These are phyloP conservation scores for Columba guinea DNA, from an alignment of 2,797 vertebrate species.

Conservation along the genomic window DNA sequence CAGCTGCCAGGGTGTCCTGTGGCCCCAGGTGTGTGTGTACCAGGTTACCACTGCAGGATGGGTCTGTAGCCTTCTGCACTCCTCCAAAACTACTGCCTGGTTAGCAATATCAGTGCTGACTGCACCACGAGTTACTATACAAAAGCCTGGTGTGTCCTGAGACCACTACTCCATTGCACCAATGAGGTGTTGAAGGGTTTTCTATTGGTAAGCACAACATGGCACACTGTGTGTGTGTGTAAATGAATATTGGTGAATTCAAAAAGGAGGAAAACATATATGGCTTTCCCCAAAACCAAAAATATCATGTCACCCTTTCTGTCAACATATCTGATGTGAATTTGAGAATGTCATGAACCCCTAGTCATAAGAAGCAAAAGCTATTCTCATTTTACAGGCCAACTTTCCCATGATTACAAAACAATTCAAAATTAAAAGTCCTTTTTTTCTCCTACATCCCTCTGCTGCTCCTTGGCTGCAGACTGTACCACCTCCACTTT, in stretches of 20 bases:
- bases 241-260: not conserved
- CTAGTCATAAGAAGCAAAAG: not conserved
- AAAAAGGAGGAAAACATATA: not conserved
- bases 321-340: not conserved
- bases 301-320: not conserved
- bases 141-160: not conserved
- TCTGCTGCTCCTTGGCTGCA: not conserved
- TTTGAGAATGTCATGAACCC: not conserved
- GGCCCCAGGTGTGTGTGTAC: not conserved
- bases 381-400: not conserved
- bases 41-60: not conserved
- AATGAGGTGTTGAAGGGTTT: not conserved
- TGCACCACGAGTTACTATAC: not conserved
- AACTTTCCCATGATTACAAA: not conserved
- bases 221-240: not conserved
- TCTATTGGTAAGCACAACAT: not conserved
- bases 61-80: not conserved
- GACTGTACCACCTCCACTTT: not conserved
- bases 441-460: not conserved
- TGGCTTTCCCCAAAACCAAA: not conserved
- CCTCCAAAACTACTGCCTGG: not conserved
- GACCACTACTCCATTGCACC: rapidly evolving
- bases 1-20: not conserved
- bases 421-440: not conserved
- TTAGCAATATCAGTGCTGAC: not conserved